A percentile compares a stretch with the other conserved stretches of the same genome.
These are phyloP conservation scores for Drosophila hydei DNA, from an alignment of 1,140 invertebrate genomes.

Conservation along the genomic window DNA sequence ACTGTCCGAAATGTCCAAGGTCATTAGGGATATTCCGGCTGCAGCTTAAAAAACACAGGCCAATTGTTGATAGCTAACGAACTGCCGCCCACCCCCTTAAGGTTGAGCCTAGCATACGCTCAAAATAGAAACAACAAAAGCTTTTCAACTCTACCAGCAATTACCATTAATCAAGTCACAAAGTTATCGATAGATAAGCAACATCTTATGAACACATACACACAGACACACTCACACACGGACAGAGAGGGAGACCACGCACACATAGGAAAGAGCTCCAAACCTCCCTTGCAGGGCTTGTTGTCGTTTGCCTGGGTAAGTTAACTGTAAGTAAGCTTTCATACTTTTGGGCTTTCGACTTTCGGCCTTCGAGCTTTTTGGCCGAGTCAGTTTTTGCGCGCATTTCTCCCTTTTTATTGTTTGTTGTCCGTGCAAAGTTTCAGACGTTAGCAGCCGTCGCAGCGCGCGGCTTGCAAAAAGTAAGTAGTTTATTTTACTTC, in stretches of 20 bases:
- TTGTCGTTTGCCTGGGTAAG: slow-evolving; percentile 8
- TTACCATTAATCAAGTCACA: not conserved
- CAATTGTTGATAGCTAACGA: slow-evolving; percentile 3
- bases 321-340: slow-evolving; percentile 10
- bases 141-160: slow-evolving; percentile 5
- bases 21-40: not conserved
- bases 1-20: slow-evolving; percentile 5
- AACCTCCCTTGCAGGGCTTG: not conserved
- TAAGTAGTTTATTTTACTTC: slow-evolving; percentile 48
- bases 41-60: not conserved
- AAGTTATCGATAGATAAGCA: slow-evolving; percentile 9
- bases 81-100: not conserved
- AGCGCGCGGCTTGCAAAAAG: slow-evolving; percentile 20
- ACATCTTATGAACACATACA: not conserved
- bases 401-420: slow-evolving; percentile 18
- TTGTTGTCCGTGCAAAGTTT: slow-evolving; percentile 45
- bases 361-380: slow-evolving; percentile 27
- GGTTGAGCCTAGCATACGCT: not conserved
- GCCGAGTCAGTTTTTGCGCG: slow-evolving; percentile 21
- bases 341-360: slow-evolving; percentile 8
- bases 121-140: not conserved
- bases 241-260: not conserved
- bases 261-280: not conserved
- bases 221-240: not conserved
- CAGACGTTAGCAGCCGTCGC: slow-evolving; percentile 19